phyloP scores from a whole-genome alignment of 1,140 invertebrate species.

The Gyrodactylus salaris region DNA sequence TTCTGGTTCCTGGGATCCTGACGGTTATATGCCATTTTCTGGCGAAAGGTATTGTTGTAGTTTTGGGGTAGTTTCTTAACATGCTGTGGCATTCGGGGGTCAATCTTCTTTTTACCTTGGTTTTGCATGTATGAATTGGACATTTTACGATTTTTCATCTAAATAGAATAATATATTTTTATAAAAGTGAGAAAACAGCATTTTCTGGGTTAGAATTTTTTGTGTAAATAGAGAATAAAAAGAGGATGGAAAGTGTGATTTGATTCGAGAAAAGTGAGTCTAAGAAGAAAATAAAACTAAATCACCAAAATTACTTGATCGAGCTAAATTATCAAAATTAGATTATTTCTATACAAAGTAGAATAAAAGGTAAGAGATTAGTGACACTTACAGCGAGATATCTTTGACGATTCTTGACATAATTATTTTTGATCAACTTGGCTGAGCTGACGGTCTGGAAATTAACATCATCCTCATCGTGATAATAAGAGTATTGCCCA shows the following conservation, averaged over 20 bases:
- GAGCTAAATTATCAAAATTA: no score
- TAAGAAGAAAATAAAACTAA: no score
- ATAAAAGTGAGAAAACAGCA: no score
- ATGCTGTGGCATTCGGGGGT: not conserved
- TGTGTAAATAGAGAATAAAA: no score
- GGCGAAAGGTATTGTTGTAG: not conserved
- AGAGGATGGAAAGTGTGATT: not conserved
- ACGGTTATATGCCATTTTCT: conserved; percentile 14
- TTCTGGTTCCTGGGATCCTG: conserved; percentile 28
- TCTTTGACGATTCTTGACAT: not conserved
- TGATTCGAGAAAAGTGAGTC: no score
- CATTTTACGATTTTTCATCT: not conserved
- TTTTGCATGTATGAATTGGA: not conserved
- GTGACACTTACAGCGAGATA: not conserved
- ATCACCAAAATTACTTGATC: no score
- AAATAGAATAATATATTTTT: no score
- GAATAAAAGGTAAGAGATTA: no score
- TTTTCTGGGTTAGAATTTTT: no score
- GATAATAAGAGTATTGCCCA: conserved; percentile 76
- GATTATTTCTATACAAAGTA: no score
- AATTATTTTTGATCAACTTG: conserved; percentile 15
- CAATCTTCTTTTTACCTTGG: not conserved
- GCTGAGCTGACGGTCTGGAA: conserved; percentile 86
- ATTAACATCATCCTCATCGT: conserved; percentile 88
- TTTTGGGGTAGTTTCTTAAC: not conserved